These are phyloP conservation scores for Festucalex cinctus DNA, from an alignment of 2,113 vertebrate species.

Conservation along the genomic window DNA sequence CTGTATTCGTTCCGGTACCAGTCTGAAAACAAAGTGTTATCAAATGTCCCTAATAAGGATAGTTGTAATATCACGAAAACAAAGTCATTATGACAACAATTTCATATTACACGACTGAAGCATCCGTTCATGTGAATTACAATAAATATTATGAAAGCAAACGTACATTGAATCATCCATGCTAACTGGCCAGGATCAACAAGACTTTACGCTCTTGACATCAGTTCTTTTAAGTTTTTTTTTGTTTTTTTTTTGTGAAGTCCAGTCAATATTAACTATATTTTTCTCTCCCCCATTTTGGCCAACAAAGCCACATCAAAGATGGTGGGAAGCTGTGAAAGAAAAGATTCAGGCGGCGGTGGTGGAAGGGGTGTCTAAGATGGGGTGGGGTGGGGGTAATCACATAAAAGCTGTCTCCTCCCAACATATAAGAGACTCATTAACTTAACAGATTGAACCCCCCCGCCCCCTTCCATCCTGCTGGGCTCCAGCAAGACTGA, in stretches of 20 bases:
- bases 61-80: too few species aligned
- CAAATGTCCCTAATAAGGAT: too few species aligned
- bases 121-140: too few species aligned
- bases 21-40: too few species aligned
- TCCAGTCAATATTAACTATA: neutral
- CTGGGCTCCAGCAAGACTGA: slow-evolving; percentile 65
- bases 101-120: too few species aligned
- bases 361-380: slow-evolving; percentile 35
- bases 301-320: slow-evolving; percentile 43
- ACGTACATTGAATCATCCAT: too few species aligned
- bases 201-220: too few species aligned
- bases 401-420: slow-evolving; percentile 67
- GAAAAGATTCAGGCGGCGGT: slow-evolving; percentile 8
- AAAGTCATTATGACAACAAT: too few species aligned
- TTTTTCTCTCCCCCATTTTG: neutral
- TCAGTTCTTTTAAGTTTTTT: too few species aligned
- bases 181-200: too few species aligned
- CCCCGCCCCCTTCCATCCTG: slow-evolving; percentile 32
- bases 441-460: slow-evolving; percentile 40
- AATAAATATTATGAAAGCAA: neutral
- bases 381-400: too few species aligned
- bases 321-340: slow-evolving; percentile 18
- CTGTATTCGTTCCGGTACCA: too few species aligned
- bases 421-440: slow-evolving; percentile 70
- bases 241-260: neutral